Evolutionary conservation across 2,797 vertebrate genomes (phyloP).

Genomic region (Sebastes dallii): DNA sequence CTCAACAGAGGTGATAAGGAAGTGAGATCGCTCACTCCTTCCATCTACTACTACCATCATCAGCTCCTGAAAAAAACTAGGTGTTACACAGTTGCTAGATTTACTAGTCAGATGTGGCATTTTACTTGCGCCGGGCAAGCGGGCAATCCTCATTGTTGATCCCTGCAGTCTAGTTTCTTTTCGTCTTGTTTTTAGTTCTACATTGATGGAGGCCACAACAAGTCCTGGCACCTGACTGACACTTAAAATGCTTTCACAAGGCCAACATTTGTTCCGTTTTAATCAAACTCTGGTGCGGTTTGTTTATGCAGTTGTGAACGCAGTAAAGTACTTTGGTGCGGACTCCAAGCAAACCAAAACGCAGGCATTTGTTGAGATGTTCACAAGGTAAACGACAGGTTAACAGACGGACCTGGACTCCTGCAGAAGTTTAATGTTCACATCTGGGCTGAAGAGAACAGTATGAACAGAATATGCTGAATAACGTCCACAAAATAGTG

Average conservation of each 20-base stretch:
- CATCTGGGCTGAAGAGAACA: neutral
- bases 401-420: neutral
- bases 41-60: no score
- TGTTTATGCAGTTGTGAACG: neutral
- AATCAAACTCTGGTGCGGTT: neutral
- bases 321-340: no score
- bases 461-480: neutral
- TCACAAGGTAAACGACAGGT: neutral
- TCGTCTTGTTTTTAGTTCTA: no score
- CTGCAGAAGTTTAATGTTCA: neutral
- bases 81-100: no score
- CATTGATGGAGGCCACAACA: neutral
- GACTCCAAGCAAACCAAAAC: no score
- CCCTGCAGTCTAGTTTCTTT: no score
- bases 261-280: neutral
- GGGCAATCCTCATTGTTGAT: accelerated
- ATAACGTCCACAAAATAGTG: neutral
- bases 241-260: neutral
- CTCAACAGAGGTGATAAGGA: no score
- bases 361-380: no score
- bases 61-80: no score
- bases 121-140: no score
- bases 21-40: no score
- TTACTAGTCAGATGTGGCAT: no score
- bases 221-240: neutral